A percentile compares a stretch with the other conserved stretches of the same genome.
phyloP scores from a whole-genome alignment of 2,888 invertebrate species.

The Athalia cordata region DNA sequence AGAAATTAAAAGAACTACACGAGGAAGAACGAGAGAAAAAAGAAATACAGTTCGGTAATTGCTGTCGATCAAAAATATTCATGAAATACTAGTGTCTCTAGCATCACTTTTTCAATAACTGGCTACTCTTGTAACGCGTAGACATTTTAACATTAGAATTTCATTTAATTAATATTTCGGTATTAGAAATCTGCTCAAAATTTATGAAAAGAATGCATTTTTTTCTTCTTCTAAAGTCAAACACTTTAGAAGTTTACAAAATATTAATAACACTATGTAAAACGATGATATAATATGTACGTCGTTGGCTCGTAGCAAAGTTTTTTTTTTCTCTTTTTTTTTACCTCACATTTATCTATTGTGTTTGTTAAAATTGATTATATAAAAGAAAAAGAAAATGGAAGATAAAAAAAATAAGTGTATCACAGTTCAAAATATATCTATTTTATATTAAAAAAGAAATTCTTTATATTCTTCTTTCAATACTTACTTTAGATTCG shows the following conservation, averaged over 20 bases:
- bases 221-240: slow-evolving; percentile 26
- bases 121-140: no score
- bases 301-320: slow-evolving; percentile 53
- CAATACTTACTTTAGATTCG: background rate
- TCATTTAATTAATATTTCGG: slow-evolving; percentile 10
- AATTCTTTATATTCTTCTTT: slow-evolving; percentile 9
- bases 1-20: slow-evolving; percentile 26
- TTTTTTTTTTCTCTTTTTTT: slow-evolving; percentile 50
- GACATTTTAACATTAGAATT: no score
- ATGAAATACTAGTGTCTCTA: background rate
- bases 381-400: slow-evolving; percentile 55
- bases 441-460: slow-evolving; percentile 66
- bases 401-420: slow-evolving; percentile 61
- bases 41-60: background rate
- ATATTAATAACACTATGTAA: slow-evolving; percentile 16
- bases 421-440: slow-evolving; percentile 67
- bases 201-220: slow-evolving; percentile 6
- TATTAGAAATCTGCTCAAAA: background rate
- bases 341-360: slow-evolving; percentile 55
- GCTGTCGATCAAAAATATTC: background rate
- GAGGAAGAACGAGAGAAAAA: slow-evolving; percentile 22
- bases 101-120: slow-evolving; percentile 15
- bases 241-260: no score
- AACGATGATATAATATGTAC: slow-evolving; percentile 50
- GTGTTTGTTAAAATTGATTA: slow-evolving; percentile 63